Percentiles rank a stretch among this genome's conserved stretches.
phyloP scores from a whole-genome alignment of 2,113 vertebrate species.

The Spilogale gracilis region DNA sequence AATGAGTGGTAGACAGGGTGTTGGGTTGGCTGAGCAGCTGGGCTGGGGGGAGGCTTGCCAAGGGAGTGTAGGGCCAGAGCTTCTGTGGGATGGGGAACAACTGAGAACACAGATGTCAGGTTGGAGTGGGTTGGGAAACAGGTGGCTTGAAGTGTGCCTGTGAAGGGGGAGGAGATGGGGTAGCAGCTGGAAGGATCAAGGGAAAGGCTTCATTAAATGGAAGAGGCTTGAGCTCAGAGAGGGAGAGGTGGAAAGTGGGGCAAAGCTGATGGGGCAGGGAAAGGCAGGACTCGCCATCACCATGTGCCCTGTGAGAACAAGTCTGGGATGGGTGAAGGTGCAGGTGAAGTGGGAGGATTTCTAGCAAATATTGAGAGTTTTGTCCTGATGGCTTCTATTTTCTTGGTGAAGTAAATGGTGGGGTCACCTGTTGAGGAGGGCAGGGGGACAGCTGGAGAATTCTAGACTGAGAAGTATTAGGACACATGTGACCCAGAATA shows the following conservation, averaged over 20 bases:
- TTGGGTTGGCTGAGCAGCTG: neutral
- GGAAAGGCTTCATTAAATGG: neutral
- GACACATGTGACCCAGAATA: neutral
- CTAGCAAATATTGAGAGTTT: neutral
- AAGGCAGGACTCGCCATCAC: neutral
- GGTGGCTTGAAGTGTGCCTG: neutral
- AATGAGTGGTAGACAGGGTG: neutral
- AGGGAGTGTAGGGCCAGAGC: neutral
- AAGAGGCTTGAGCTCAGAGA: neutral
- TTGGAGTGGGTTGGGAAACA: neutral
- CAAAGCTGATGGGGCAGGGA: neutral
- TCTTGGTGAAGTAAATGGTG: neutral
- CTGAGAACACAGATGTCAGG: neutral
- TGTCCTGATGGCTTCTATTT: neutral
- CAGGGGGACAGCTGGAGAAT: neutral
- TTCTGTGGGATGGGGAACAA: neutral
- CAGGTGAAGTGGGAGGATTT: neutral
- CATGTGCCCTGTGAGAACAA: rapidly evolving
- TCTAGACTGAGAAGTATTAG: neutral
- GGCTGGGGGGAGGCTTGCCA: neutral
- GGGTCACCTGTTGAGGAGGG: neutral
- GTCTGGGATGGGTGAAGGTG: neutral
- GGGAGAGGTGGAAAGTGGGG: neutral
- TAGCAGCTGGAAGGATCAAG: neutral
- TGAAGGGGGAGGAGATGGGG: neutral